These are phyloP conservation scores for Aporophyla nigra DNA, from an alignment of 2,888 invertebrate genomes.

Conservation along the genomic window DNA sequence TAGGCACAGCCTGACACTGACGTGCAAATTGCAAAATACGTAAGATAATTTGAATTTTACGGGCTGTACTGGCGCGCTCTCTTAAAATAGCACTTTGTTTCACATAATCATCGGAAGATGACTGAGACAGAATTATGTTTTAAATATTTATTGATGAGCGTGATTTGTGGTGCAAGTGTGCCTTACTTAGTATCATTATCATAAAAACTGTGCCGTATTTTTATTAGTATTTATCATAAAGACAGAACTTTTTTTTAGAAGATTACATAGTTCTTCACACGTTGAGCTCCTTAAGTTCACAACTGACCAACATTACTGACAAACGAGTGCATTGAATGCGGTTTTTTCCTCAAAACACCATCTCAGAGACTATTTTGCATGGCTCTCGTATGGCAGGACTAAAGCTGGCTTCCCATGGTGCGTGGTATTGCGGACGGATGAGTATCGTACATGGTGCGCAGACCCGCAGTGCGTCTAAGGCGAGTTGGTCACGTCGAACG, in stretches of 20 bases:
- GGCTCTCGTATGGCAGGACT: not conserved
- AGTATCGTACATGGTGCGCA: no score
- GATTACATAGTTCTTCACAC: not conserved
- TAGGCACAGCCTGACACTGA: no score
- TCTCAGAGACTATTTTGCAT: not conserved
- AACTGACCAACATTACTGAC: not conserved
- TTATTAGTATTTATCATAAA: no score
- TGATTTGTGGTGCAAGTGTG: not conserved
- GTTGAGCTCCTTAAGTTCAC: not conserved
- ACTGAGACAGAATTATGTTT: not conserved
- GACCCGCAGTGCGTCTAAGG: no score
- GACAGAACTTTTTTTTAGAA: not conserved
- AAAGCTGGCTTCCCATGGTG: no score
- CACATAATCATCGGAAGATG: not conserved
- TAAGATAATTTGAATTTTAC: no score
- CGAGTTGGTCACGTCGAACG: no score
- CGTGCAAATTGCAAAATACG: no score
- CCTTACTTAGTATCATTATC: not conserved
- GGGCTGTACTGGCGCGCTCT: no score
- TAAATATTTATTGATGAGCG: not conserved
- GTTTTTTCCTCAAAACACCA: not conserved
- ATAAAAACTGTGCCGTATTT: no score
- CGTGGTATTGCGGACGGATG: no score
- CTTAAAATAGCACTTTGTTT: not conserved
- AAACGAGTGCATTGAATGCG: not conserved